A percentile compares a stretch with the other conserved stretches of the same genome.
These are phyloP conservation scores for Philhelius pedissequus DNA, from an alignment of 2,888 invertebrate genomes.

Conservation along the genomic window DNA sequence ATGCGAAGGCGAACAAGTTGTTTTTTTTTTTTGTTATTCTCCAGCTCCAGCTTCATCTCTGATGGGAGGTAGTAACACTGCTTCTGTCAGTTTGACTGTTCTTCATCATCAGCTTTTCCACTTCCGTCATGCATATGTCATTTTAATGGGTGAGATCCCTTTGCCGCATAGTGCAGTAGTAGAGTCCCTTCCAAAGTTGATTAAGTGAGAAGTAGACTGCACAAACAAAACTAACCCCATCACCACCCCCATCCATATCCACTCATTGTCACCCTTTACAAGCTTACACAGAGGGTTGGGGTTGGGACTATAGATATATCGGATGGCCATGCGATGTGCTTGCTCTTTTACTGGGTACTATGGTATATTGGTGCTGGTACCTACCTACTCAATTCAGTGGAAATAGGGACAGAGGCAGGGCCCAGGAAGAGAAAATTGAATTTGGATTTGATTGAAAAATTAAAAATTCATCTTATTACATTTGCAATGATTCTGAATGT, in stretches of 20 bases:
- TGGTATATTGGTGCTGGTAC: too few species aligned
- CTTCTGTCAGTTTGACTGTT: slow-evolving; percentile 35
- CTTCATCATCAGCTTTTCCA: slow-evolving; percentile 53
- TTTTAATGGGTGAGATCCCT: slow-evolving; percentile 39
- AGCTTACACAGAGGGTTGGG: neutral
- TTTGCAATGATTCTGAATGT: slow-evolving; percentile 69
- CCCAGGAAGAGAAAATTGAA: slow-evolving; percentile 60
- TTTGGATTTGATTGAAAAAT: slow-evolving; percentile 69
- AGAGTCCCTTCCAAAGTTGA: slow-evolving; percentile 13
- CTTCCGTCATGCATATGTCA: slow-evolving; percentile 63
- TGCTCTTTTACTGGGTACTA: slow-evolving; percentile 47
- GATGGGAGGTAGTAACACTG: neutral
- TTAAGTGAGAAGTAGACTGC: slow-evolving; percentile 16
- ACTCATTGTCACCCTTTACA: slow-evolving; percentile 50
- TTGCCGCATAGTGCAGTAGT: neutral
- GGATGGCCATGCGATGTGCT: slow-evolving; percentile 9
- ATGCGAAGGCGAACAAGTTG: slow-evolving; percentile 53
- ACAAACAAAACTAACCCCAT: neutral
- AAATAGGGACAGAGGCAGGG: neutral
- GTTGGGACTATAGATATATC: too few species aligned
- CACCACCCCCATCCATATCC: neutral
- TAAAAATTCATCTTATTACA: slow-evolving; percentile 69
- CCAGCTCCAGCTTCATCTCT: slow-evolving; percentile 3
- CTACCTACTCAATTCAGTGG: neutral
- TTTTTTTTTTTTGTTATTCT: slow-evolving; percentile 40